Evolutionary conservation across 1,140 invertebrate genomes (phyloP).

Genomic region (Gryllus bimaculatus): DNA sequence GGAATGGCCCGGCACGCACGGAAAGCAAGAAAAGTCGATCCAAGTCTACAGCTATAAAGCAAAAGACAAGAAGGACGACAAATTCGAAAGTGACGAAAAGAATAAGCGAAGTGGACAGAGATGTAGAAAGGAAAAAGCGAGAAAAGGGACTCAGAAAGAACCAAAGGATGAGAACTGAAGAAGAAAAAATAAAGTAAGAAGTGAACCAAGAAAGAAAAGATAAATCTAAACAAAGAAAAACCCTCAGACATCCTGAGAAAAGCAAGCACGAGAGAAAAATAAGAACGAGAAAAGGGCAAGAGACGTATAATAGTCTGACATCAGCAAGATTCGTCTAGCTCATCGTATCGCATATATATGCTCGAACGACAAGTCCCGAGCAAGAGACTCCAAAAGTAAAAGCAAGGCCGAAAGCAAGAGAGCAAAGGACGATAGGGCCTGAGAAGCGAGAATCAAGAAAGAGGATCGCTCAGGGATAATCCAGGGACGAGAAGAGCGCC

Average conservation of each 20-base stretch:
- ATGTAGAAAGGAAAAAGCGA: conserved; percentile 2
- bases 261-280: background rate
- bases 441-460: conserved; percentile 13
- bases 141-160: background rate
- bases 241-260: background rate
- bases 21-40: conserved; percentile 11
- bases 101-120: background rate
- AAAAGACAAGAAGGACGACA: conserved; percentile 9
- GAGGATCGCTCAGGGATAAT: conserved; percentile 7
- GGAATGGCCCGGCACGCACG: background rate
- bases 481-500: conserved; percentile 12
- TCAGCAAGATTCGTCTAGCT: background rate
- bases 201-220: conserved; percentile 14
- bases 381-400: background rate
- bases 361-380: background rate
- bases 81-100: background rate
- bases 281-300: background rate
- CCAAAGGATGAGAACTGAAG: conserved; percentile 9
- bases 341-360: background rate
- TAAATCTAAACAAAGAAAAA: background rate
- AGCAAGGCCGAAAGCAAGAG: background rate
- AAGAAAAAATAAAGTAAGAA: conserved; percentile 15
- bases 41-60: background rate
- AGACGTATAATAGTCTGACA: background rate
- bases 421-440: conserved; percentile 7